Evolutionary conservation across 2,888 invertebrate species (phyloP), one percentile per base, ranked within the genome.

Genomic region (Scrobipalpa costella): DNA sequence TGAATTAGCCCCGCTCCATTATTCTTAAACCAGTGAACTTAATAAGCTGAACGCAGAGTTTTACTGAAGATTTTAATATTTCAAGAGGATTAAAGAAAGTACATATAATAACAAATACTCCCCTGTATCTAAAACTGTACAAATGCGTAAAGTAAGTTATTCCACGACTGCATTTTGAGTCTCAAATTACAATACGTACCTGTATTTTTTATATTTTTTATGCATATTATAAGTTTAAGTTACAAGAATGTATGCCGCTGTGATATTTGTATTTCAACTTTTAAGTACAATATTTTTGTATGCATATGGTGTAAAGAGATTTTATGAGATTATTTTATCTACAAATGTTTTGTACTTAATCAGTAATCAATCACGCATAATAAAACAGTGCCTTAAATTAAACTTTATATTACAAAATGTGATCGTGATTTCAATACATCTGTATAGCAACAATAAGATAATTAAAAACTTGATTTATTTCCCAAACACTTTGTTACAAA

Each of bases 401-500:
- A 57, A 57, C 17, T 38, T 19, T 38, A 36, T 36, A 15, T 57
- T 57, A 57, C 27, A 38, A 38, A 36, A 38, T 19, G n/a, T n/a
- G 8, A 55, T 55, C 13, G 34, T 7, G 34, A 55, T 55, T 55
- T 55, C 34, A 55, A n/a, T 55, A 33, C 40, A 40, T 13, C 13
- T 27, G 27, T 27, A 27, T 27, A 27, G 5, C 27, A 27, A 27
- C 27, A 27, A 27, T 27, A 27, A 27, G 27, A 3, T 27, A 27
- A 3, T 13, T 40, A 11, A 13, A 11, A 3, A 50, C 50, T 9
- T 11, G 50, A 50, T 57, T 33, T 62, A 59, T 71, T 78, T 80
- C 59, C 81, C 84, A 73, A 90, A 89, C 9, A 88, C 74, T 69
- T 81, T 83, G 62, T 84, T 78, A 77, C 86, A 90, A 71, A 91